Evolutionary conservation across 92 coral and sea anemone genomes (phyloP), one percentile per base, ranked within the genome.

Genomic region (Palythoa grandis): DNA sequence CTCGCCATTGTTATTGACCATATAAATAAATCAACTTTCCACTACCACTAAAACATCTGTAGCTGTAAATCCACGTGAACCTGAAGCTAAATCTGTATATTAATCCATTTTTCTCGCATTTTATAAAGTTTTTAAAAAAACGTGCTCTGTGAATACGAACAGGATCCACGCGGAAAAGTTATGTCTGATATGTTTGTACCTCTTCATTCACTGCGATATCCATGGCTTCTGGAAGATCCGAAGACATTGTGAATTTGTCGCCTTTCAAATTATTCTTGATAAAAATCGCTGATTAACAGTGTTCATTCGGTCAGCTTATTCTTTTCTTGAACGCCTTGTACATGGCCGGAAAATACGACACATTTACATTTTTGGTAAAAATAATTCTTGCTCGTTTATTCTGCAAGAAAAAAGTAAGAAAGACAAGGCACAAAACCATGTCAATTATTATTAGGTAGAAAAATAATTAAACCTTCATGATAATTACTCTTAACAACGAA

Each of bases 141-240:
- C 16, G 5, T 19, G 20, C 65, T 58, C 5, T 14, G 6, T 58
- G 1, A 12, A 4, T 19, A 58, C 0, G 65, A 15, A 11, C 17
- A 58, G 20, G 20, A 10, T 25, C 37, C 47, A 69, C 15, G 74
- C 77, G 54, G 77, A 47, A 72, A 56, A 77, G 2, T 43, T 11
- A 63, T 40, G 6, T 40, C 6, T 40, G 47, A 40, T 43, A 43
- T 5, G 9, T 43, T 43, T 43, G 50, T 43, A 24, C 73, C 56
- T 79, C 68, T n/a, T 79, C 84, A 79, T 40, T 79, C 84, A 58
- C 22, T 78, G 83, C 15, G 43, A 79, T 29, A 48, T 80, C 85
- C 85, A 80, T 80, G 58, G 85, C 74, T 80, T 80, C 85, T 68
- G 73, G 73, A 48, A 53, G 60, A 37, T 80, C 74, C 61, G 85